Percentiles rank a stretch among this genome's conserved stretches.
Conservation (phyloP, 2,888 invertebrate species). For the Habrosyne pyritoides region DNA sequence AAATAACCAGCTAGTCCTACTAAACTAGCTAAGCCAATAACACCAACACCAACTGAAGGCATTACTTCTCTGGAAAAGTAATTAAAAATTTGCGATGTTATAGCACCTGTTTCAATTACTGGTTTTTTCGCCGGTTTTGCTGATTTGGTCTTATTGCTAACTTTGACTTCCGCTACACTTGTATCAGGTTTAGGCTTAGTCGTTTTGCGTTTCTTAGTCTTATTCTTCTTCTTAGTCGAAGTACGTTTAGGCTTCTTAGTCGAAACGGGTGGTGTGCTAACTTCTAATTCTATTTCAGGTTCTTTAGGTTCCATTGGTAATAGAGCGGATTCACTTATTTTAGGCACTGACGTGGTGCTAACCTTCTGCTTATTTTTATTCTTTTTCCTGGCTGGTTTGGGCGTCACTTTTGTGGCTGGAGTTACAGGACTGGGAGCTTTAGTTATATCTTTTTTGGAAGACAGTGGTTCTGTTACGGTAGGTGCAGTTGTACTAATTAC, state of each 20-base stretch:
- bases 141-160: constrained; percentile 81
- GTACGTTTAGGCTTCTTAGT: constrained; percentile 78
- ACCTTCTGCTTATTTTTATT: constrained; percentile 70
- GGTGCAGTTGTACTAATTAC: constrained; percentile 40
- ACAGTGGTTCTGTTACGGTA: constrained; percentile 49
- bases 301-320: constrained; percentile 77
- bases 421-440: constrained; percentile 42
- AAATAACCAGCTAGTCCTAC: constrained; percentile 91
- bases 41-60: constrained; percentile 91
- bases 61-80: constrained; percentile 91
- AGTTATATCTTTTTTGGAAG: constrained; percentile 54
- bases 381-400: constrained; percentile 68
- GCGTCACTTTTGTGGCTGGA: constrained; percentile 49
- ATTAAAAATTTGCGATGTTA: constrained; percentile 89
- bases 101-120: constrained; percentile 78
- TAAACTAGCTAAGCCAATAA: constrained; percentile 88
- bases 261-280: constrained; percentile 71
- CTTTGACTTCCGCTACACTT: constrained; percentile 66
- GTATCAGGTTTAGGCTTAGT: constrained; percentile 66
- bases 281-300: constrained; percentile 77
- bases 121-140: constrained; percentile 69
- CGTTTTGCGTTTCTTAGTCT: constrained; percentile 85
- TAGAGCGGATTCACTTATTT: constrained; percentile 64
- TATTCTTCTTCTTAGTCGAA: constrained; percentile 79
- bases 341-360: constrained; percentile 50